phyloP scores from a whole-genome alignment of 1,140 invertebrate genomes.

The Lepidurus couesii region DNA sequence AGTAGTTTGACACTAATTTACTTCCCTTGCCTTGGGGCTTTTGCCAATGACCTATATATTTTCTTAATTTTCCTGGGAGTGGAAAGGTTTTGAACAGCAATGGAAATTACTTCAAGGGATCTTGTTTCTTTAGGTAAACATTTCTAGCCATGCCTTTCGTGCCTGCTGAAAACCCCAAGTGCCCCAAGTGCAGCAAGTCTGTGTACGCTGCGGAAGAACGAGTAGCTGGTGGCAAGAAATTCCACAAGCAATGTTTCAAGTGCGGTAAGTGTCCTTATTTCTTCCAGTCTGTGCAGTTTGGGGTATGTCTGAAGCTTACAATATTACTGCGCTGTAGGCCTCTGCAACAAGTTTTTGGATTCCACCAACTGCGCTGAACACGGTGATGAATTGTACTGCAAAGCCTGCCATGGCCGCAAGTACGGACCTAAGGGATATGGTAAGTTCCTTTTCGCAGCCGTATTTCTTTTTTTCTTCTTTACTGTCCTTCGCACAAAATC shows the following conservation, averaged over 20 bases:
- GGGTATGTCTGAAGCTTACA: not conserved
- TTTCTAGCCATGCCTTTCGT: constrained; percentile 81
- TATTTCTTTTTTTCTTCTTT: not conserved
- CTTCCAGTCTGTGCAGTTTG: not conserved
- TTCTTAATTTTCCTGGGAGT: not conserved
- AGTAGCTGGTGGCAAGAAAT: constrained; percentile 93
- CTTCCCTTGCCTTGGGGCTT: not conserved
- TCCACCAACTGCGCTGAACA: constrained; percentile 96
- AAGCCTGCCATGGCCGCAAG: constrained; percentile 93
- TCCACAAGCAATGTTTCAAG: constrained; percentile 99
- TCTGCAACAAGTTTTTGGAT: constrained; percentile 95
- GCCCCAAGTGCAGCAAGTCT: constrained; percentile 96
- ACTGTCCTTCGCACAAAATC: constrained; percentile 57
- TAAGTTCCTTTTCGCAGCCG: constrained; percentile 37
- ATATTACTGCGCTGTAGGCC: constrained; percentile 55
- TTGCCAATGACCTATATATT: not conserved
- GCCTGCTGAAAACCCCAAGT: constrained; percentile 89
- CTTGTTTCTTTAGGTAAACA: constrained; percentile 45
- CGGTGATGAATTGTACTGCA: constrained; percentile 93
- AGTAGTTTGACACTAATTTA: constrained; percentile 29
- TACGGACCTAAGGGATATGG: constrained; percentile 88
- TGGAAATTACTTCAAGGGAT: constrained; percentile 30
- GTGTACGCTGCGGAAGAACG: constrained; percentile 98
- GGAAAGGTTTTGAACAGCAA: not conserved
- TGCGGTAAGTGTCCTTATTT: constrained; percentile 71